Evolutionary conservation across 2,888 invertebrate species (phyloP).

Genomic region (Cylloceria caligata): DNA sequence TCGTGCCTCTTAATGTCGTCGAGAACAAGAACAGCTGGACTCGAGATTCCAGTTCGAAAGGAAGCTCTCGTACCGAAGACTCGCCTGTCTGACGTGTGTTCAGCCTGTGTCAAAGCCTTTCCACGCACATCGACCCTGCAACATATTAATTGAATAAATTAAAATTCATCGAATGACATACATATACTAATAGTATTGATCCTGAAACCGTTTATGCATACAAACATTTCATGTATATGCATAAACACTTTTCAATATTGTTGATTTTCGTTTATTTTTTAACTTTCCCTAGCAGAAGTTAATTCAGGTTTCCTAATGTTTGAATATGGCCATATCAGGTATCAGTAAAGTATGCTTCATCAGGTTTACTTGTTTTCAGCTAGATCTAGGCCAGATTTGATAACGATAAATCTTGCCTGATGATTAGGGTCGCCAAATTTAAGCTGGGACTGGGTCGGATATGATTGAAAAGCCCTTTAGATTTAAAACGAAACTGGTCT

Average conservation of each 20-base stretch:
- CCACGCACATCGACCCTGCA: constrained; percentile 95
- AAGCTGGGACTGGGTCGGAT: too few relatives aligned
- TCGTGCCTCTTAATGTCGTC: constrained; percentile 95
- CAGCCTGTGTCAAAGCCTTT: constrained; percentile 91
- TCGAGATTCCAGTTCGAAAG: constrained; percentile 90
- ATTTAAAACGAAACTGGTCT: too few relatives aligned
- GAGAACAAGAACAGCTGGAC: constrained; percentile 93
- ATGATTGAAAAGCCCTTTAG: too few relatives aligned
- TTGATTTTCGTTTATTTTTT: constrained; percentile 1
- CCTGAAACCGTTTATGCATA: constrained; percentile 7
- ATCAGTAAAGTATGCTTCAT: too few relatives aligned
- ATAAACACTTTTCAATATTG: neutral
- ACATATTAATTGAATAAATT: constrained; percentile 75
- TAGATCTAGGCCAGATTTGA: too few relatives aligned
- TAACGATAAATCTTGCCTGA: too few relatives aligned
- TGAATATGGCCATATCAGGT: too few relatives aligned
- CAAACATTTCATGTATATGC: constrained; percentile 1
- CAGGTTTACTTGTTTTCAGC: too few relatives aligned
- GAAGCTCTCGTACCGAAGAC: constrained; percentile 95
- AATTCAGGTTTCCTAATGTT: too few relatives aligned
- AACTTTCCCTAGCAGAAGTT: too few relatives aligned
- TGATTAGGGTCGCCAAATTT: too few relatives aligned
- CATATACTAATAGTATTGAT: constrained; percentile 14
- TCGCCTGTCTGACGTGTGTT: constrained; percentile 94
- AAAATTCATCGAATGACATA: neutral